phyloP scores from a whole-genome alignment of 2,888 invertebrate genomes.

The Drosophila emarginata region DNA sequence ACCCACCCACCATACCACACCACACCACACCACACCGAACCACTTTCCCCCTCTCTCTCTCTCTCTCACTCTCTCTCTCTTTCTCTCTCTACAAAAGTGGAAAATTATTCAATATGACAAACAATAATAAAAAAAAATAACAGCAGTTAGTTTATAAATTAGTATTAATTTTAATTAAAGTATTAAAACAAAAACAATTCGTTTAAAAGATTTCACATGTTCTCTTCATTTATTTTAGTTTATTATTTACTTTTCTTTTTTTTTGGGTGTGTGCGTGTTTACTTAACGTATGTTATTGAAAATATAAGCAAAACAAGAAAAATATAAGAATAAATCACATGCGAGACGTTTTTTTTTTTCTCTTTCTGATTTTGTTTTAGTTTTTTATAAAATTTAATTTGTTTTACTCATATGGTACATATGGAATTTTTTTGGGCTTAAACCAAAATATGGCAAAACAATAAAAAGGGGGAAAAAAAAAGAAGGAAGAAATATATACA shows the following conservation, averaged over 20 bases:
- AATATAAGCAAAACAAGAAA: background rate
- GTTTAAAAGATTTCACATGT: background rate
- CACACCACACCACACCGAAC: slow-evolving; percentile 2
- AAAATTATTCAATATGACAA: slow-evolving; percentile 23
- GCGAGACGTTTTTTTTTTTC: background rate
- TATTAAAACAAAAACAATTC: background rate
- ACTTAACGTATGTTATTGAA: slow-evolving; percentile 1
- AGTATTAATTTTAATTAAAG: background rate
- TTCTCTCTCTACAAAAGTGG: slow-evolving; percentile 9
- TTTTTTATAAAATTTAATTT: background rate
- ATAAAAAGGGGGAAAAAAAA: slow-evolving; percentile 1
- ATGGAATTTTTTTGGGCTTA: background rate
- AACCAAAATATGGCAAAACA: slow-evolving; percentile 9
- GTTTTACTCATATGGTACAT: background rate
- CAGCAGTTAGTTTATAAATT: background rate
- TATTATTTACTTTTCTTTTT: background rate
- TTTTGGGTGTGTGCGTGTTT: slow-evolving; percentile 5
- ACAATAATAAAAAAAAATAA: slow-evolving; percentile 17
- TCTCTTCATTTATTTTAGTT: background rate
- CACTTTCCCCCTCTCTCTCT: slow-evolving; percentile 19
- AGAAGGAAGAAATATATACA: slow-evolving; percentile 3
- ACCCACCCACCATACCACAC: background rate
- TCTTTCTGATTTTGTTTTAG: background rate
- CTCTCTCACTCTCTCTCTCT: background rate
- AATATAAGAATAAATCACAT: background rate